Percentiles rank a stretch among this genome's conserved stretches.
Evolutionary conservation across 92 coral and sea anemone genomes (phyloP).

Genomic region (Zoanthus sociatus): DNA sequence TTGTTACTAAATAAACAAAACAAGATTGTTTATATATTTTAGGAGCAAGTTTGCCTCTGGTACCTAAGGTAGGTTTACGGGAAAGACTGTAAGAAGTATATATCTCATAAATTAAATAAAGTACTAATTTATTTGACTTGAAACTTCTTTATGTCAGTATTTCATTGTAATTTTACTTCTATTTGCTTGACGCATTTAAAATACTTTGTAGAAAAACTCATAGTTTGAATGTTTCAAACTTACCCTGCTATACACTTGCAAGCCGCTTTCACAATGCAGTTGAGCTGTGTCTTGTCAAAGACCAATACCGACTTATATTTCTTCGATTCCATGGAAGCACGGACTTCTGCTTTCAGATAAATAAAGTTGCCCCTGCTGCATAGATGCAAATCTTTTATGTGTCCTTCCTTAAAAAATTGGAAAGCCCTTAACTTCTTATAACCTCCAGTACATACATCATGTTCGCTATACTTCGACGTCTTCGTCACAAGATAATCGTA

Average conservation of each 20-base stretch:
- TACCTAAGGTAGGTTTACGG: too few relatives aligned
- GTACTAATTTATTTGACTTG: neutral
- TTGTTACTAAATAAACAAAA: too few relatives aligned
- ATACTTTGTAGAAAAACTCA: neutral
- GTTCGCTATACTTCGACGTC: neutral
- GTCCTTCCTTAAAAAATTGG: constrained; percentile 52
- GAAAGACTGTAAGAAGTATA: neutral
- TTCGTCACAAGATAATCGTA: constrained; percentile 37
- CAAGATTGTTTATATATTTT: too few relatives aligned
- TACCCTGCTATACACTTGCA: neutral
- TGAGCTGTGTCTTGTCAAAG: neutral
- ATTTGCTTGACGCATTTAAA: neutral
- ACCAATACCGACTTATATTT: constrained; percentile 20
- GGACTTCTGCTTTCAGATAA: constrained; percentile 35
- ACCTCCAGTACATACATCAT: neutral
- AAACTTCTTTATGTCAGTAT: neutral
- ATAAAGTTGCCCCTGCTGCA: neutral
- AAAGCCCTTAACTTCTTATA: constrained; percentile 47
- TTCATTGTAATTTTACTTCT: neutral
- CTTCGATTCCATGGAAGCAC: constrained; percentile 30
- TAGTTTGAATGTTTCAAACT: neutral
- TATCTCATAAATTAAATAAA: neutral
- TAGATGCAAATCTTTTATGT: constrained; percentile 39
- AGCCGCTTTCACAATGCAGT: constrained; percentile 7
- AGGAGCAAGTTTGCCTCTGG: too few relatives aligned